phyloP scores from a whole-genome alignment of 2,113 vertebrate species.

The Petaurus breviceps region DNA sequence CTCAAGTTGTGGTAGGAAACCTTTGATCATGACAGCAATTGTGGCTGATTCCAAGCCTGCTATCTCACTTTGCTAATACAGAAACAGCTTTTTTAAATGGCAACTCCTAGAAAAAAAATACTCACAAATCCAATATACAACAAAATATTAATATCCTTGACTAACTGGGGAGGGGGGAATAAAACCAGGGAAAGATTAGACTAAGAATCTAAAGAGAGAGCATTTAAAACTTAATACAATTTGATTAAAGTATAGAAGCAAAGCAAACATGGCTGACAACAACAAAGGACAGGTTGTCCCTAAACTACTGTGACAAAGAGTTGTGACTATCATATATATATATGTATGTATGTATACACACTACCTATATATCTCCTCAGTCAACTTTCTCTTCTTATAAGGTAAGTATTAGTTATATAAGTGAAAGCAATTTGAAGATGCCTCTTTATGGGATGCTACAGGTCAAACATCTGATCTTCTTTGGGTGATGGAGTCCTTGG shows the following conservation, averaged over 20 bases:
- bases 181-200: not conserved
- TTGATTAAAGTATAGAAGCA: not conserved
- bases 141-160: not conserved
- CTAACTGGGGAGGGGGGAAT: not conserved
- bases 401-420: not conserved
- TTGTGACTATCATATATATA: not conserved
- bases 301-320: not conserved
- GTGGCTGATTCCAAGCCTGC: not conserved
- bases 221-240: not conserved
- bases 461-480: slow-evolving; percentile 59
- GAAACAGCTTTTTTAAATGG: slow-evolving; percentile 24
- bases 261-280: not conserved
- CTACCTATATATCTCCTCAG: slow-evolving; percentile 58
- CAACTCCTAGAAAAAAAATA: slow-evolving; percentile 26
- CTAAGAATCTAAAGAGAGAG: not conserved
- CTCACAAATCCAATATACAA: slow-evolving; percentile 11
- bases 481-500: not conserved
- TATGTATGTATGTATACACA: too few species aligned
- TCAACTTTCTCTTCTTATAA: slow-evolving; percentile 55
- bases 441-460: slow-evolving; percentile 43
- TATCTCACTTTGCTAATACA: slow-evolving; percentile 17
- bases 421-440: slow-evolving; percentile 65
- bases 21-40: not conserved
- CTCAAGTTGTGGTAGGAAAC: not conserved
- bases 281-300: not conserved